phyloP scores from a whole-genome alignment of 1,140 invertebrate species.

The Heliconius melpomene region DNA sequence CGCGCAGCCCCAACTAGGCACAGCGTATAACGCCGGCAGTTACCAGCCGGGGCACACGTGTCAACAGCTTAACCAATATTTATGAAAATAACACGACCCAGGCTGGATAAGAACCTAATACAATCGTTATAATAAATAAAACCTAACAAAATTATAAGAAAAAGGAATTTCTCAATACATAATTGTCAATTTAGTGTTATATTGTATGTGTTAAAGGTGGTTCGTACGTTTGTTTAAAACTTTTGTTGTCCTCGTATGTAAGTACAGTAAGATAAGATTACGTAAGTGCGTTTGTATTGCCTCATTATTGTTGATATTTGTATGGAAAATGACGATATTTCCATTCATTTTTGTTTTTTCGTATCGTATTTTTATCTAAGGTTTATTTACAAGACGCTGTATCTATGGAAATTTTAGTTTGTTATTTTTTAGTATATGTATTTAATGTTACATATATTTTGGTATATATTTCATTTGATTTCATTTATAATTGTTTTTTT shows the following conservation, averaged over 20 bases:
- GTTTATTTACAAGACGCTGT: not conserved
- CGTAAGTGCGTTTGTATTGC: conserved; percentile 1
- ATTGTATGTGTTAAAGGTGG: not conserved
- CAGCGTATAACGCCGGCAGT: conserved; percentile 70
- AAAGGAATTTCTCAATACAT: not conserved
- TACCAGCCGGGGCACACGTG: conserved; percentile 69
- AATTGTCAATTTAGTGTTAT: not conserved
- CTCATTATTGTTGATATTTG: not conserved
- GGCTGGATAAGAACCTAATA: conserved; percentile 55
- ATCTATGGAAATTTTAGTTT: not conserved
- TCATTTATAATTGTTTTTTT: not conserved
- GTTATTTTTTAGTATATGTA: not conserved
- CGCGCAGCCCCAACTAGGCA: conserved; percentile 59
- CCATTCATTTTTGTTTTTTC: not conserved
- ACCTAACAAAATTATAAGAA: not conserved
- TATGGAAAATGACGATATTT: not conserved
- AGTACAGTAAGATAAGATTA: conserved; percentile 12
- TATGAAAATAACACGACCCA: conserved; percentile 69
- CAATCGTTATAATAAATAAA: not conserved
- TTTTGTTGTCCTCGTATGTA: conserved; percentile 11
- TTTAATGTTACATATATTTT: not conserved
- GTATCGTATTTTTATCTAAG: conserved; percentile 1
- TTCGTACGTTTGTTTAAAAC: conserved; percentile 1
- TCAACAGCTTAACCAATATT: conserved; percentile 50
- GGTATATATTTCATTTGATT: not conserved